phyloP scores from a whole-genome alignment of 2,797 vertebrate genomes.

The Potorous gilbertii region DNA sequence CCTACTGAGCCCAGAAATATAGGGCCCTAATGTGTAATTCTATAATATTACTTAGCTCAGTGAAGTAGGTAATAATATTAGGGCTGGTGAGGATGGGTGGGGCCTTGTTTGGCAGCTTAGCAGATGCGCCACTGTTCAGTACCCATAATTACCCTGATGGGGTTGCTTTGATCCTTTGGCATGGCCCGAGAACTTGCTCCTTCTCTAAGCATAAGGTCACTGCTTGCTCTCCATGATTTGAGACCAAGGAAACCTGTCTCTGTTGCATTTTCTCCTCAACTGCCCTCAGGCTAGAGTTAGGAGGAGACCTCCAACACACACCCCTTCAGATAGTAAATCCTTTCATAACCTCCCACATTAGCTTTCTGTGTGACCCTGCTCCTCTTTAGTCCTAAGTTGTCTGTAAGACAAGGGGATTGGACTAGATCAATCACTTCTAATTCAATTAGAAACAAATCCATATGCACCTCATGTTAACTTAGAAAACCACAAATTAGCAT shows the following conservation, averaged over 20 bases:
- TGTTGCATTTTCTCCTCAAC: neutral
- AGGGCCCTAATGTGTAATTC: constrained; percentile 46
- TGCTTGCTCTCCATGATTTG: neutral
- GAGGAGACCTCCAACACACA: neutral
- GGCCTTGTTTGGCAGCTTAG: neutral
- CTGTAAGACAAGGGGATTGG: neutral
- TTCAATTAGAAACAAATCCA: neutral
- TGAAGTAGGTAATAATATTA: constrained; percentile 51
- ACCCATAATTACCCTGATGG: neutral
- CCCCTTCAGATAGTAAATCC: neutral
- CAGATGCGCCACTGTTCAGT: neutral
- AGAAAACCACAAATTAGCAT: neutral
- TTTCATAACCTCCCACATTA: neutral
- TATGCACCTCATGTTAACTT: neutral
- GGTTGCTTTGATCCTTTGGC: neutral
- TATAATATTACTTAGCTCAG: constrained; percentile 35
- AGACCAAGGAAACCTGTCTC: neutral
- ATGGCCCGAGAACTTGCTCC: neutral
- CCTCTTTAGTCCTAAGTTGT: neutral
- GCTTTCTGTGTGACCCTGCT: neutral
- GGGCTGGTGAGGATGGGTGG: neutral
- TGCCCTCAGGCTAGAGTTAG: neutral
- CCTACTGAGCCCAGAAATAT: constrained; percentile 33
- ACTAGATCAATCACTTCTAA: neutral
- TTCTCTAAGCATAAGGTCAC: neutral